phyloP scores from a whole-genome alignment of 2,888 invertebrate genomes.

The Taenaris catops region DNA sequence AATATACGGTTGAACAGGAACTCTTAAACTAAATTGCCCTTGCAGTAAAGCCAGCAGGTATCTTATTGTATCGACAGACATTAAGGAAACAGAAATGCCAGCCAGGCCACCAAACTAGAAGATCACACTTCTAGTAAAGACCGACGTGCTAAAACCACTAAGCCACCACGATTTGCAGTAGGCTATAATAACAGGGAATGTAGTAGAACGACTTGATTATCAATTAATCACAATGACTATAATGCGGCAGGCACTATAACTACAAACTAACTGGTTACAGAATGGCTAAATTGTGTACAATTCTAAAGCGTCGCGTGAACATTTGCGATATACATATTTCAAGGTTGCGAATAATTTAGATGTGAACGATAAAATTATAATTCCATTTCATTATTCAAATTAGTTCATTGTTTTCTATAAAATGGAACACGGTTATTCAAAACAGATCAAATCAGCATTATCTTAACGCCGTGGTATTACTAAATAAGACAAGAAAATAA shows the following conservation, averaged over 20 bases:
- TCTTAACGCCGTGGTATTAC: neutral
- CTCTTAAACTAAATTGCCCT: no score
- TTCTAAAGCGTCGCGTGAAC: slow-evolving; percentile 11
- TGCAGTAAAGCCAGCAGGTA: no score
- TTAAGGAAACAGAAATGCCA: no score
- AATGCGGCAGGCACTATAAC: slow-evolving; percentile 1
- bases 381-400: slow-evolving; percentile 13
- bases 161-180: no score
- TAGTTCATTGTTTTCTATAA: slow-evolving; percentile 6
- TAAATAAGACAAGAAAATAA: no score
- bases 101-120: no score
- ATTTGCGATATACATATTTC: slow-evolving; percentile 14
- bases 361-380: slow-evolving; percentile 10
- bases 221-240: slow-evolving; percentile 14
- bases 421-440: slow-evolving; percentile 1
- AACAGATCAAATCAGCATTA: slow-evolving; percentile 1
- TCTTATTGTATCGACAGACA: no score
- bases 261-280: slow-evolving; percentile 5
- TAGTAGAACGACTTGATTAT: no score
- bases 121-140: no score
- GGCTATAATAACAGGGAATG: no score
- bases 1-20: no score
- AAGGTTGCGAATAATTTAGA: slow-evolving; percentile 16
- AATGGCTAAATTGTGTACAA: slow-evolving; percentile 12
- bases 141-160: no score